phyloP scores from a whole-genome alignment of 2,888 invertebrate species.

The Luffia ferchaultella region DNA sequence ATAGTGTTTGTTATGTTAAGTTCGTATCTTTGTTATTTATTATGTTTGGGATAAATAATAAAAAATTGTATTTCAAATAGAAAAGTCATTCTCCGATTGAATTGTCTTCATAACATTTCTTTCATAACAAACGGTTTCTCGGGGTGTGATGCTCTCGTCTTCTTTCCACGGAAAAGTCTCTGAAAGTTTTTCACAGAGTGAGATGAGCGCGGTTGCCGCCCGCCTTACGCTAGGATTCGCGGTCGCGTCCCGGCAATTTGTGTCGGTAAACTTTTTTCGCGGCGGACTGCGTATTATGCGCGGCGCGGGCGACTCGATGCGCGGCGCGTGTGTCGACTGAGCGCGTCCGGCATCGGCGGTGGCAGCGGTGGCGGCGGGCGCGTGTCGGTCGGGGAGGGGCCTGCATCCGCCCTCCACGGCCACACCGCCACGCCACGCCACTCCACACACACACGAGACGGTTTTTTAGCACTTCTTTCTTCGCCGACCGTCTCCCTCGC shows the following conservation, averaged over 20 bases:
- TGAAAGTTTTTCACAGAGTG: background rate
- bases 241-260: slow-evolving; percentile 33
- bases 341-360: slow-evolving; percentile 49
- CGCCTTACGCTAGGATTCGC: slow-evolving; percentile 17
- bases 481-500: slow-evolving; percentile 49
- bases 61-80: too few species aligned
- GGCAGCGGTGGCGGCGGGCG: slow-evolving; percentile 47
- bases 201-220: slow-evolving; percentile 21
- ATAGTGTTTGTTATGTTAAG: too few species aligned
- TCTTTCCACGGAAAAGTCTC: background rate
- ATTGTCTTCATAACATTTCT: too few species aligned
- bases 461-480: slow-evolving; percentile 66
- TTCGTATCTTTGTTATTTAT: too few species aligned
- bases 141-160: too few species aligned
- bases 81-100: too few species aligned
- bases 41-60: too few species aligned
- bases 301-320: slow-evolving; percentile 41
- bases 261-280: slow-evolving; percentile 57
- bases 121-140: too few species aligned
- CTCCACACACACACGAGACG: slow-evolving; percentile 59
- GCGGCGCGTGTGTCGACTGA: slow-evolving; percentile 31
- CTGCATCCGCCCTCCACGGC: slow-evolving; percentile 58
- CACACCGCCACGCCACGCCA: slow-evolving; percentile 57
- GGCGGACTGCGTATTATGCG: slow-evolving; percentile 44
- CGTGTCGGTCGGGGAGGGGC: slow-evolving; percentile 58